Evolutionary conservation across 1,140 invertebrate species (phyloP).

Genomic region (Stenopsyche tienmushanensis): DNA sequence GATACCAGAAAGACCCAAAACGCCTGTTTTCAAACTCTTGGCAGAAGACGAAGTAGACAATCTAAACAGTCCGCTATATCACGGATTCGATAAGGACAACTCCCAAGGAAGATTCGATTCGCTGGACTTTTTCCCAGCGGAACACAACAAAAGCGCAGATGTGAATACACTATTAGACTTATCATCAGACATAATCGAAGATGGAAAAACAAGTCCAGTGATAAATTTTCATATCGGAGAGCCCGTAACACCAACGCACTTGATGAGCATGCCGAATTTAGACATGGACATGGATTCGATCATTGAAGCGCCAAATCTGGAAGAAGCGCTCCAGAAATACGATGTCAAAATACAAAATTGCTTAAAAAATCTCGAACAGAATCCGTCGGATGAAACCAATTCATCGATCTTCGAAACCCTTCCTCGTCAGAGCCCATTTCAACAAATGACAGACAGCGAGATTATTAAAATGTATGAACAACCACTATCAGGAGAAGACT

Average conservation of each 20-base stretch:
- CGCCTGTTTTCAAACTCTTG: conserved; percentile 50
- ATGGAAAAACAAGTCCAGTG: conserved; percentile 39
- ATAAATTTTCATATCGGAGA: conserved; percentile 54
- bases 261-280: conserved; percentile 43
- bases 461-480: conserved; percentile 39
- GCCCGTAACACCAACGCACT: conserved; percentile 51
- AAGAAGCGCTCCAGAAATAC: conserved; percentile 38
- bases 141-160: neutral
- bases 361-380: conserved; percentile 17
- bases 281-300: conserved; percentile 45
- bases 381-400: conserved; percentile 16
- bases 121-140: neutral
- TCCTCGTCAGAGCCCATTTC: conserved; percentile 29
- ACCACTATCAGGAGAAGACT: neutral
- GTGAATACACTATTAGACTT: conserved; percentile 26
- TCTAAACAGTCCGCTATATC: conserved; percentile 37
- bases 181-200: conserved; percentile 35
- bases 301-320: conserved; percentile 42
- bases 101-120: conserved; percentile 27
- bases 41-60: conserved; percentile 40
- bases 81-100: conserved; percentile 37
- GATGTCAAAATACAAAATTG: conserved; percentile 37
- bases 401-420: conserved; percentile 24
- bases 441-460: conserved; percentile 39
- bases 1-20: conserved; percentile 44